phyloP scores from a whole-genome alignment of 2,797 vertebrate genomes.

The Anomalospiza imberbis region DNA sequence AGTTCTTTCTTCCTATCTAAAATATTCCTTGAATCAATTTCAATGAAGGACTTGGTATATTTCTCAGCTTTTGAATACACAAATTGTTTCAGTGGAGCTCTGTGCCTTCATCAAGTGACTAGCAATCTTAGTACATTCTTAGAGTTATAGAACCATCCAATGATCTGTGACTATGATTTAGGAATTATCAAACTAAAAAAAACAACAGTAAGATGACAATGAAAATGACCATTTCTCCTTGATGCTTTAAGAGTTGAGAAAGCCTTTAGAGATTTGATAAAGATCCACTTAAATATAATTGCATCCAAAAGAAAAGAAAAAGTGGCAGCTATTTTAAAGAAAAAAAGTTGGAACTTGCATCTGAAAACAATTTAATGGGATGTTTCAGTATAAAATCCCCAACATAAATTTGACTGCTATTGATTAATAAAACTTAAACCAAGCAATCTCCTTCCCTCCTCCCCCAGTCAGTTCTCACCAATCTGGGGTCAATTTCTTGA shows the following conservation, averaged over 20 bases:
- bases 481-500: conserved; percentile 89
- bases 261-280: neutral
- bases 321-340: neutral
- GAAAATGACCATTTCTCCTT: neutral
- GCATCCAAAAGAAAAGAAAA: neutral
- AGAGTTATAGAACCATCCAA: neutral
- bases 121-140: neutral
- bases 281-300: neutral
- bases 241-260: neutral
- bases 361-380: neutral
- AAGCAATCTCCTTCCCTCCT: neutral
- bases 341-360: neutral
- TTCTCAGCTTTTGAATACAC: neutral
- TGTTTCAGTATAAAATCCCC: neutral
- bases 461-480: conserved; percentile 78
- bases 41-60: neutral
- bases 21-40: neutral
- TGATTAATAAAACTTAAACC: neutral
- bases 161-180: neutral
- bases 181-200: neutral
- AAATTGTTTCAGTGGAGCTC: neutral
- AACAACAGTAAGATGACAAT: neutral
- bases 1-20: neutral
- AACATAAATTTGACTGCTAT: neutral
- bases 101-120: neutral